Evolutionary conservation across 2,113 vertebrate species (phyloP), one percentile per base, ranked within the genome.

Genomic region (Rhinoptilus africanus): DNA sequence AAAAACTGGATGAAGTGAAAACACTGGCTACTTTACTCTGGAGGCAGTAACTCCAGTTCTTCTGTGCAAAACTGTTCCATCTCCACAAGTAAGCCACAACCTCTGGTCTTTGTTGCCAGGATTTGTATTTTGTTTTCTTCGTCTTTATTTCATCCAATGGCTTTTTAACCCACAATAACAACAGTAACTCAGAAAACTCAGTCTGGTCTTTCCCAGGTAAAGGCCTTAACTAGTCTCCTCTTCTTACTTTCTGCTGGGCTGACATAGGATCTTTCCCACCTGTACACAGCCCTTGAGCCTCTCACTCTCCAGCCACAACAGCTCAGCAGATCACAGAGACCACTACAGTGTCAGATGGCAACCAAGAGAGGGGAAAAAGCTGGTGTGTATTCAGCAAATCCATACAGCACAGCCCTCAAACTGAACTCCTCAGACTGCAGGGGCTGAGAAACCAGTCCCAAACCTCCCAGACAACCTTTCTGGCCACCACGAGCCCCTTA

Each of bases 261-360:
- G 41, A 21, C 4, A 0, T 1, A 14, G 67, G 15, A 2, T 2
- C 5, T 11, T 47, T 75, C 57, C 62, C 3, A 43, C 34, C 43
- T 9, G 12, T 1, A 1, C 37, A 5, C 8, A 30, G n/a, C 5
- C 51, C 32, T 39, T 0, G 13, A 14, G 23, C 2, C 12, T 32
- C 19, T 23, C 56, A 4, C 8, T 1, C 14, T 27, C 21, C 84
- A 81, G 34, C 12, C 45, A 51, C 2, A 5, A 20, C 21, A 34
- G 24, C 77, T 67, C 26, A 28, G 57, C 26, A n/a, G 54, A 27
- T 6, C 24, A 14, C 0, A 4, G 6, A 24, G 9, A 59, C 4
- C 20, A n/a, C 35, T 28, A 2, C 28, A 15, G 5, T 1, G 4
- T 14, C 71, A 71, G 14, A 35, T 4, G 4, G 35, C 47, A 78